Percentiles rank a stretch among this genome's conserved stretches.
Evolutionary conservation across 2,113 vertebrate species (phyloP).

Genomic region (Microcebus griseorufus): DNA sequence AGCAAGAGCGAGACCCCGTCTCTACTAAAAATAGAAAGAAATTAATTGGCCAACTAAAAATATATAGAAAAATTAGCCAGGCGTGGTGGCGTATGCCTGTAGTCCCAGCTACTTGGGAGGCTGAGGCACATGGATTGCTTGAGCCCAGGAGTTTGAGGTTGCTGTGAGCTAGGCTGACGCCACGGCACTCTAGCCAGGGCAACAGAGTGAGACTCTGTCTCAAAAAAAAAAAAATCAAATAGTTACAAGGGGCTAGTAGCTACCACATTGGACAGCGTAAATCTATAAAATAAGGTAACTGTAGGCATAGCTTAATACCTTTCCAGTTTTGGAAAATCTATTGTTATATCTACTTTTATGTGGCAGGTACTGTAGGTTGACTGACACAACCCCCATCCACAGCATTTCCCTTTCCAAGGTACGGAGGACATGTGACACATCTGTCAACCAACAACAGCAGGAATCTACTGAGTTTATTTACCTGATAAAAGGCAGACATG

Average conservation of each 20-base stretch:
- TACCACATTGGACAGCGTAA: not conserved
- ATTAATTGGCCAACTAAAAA: too few relatives aligned
- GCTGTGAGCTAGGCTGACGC: too few relatives aligned
- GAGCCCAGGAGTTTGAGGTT: too few relatives aligned
- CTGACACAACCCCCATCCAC: not conserved
- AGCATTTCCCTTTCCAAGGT: not conserved
- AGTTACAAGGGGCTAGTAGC: not conserved
- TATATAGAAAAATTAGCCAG: too few relatives aligned
- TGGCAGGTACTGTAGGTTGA: not conserved
- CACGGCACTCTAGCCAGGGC: too few relatives aligned
- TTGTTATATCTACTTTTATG: not conserved
- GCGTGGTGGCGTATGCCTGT: too few relatives aligned
- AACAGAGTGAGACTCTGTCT: too few relatives aligned
- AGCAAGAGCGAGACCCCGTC: too few relatives aligned
- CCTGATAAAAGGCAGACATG: not conserved
- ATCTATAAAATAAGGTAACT: not conserved
- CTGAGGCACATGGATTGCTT: too few relatives aligned
- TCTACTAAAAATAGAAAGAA: too few relatives aligned
- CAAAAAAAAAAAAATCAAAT: not conserved
- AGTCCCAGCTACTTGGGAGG: too few relatives aligned
- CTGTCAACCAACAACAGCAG: conserved; percentile 16
- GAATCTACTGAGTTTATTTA: not conserved
- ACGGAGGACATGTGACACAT: not conserved
- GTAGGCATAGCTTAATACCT: not conserved
- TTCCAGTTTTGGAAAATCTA: not conserved